Percentiles rank a stretch among this genome's conserved stretches.
phyloP scores from a whole-genome alignment of 2,888 invertebrate species.

The Drosophila putrida region DNA sequence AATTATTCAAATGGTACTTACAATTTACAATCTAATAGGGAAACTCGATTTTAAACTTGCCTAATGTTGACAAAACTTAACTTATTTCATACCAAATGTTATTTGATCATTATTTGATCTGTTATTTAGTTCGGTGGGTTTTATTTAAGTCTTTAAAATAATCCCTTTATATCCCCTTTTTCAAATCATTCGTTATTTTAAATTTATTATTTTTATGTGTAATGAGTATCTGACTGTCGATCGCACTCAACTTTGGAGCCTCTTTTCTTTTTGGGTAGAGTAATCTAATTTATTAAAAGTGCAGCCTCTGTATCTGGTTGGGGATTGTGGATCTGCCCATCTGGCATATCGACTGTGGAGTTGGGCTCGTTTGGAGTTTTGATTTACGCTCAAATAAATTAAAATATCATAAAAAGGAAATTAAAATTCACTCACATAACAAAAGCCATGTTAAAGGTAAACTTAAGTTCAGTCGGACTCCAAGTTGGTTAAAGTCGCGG shows the following conservation, averaged over 20 bases:
- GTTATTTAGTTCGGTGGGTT: not conserved
- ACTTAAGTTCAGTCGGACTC: conserved; percentile 9
- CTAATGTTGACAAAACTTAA: no score
- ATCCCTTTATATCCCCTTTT: no score
- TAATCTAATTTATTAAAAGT: conserved; percentile 80
- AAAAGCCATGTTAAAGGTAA: conserved; percentile 44
- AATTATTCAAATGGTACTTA: no score
- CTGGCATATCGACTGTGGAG: conserved; percentile 36
- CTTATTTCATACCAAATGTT: not conserved
- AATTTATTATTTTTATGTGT: no score
- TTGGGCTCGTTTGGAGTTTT: conserved; percentile 77
- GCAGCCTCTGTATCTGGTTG: conserved; percentile 60
- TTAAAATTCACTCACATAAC: conserved; percentile 83
- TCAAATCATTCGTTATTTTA: no score
- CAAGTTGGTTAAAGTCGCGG: not conserved
- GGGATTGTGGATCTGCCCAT: not conserved
- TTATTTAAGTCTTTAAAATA: not conserved
- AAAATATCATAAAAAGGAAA: conserved; percentile 85
- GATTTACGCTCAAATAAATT: conserved; percentile 84
- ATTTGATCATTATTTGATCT: not conserved
- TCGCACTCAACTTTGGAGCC: not conserved
- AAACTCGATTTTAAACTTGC: no score
- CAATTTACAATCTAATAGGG: no score
- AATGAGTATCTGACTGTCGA: not conserved
- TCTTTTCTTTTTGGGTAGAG: conserved; percentile 33